Conservation (phyloP, 1,140 invertebrate genomes). For the Temnothorax curvispinosus region DNA sequence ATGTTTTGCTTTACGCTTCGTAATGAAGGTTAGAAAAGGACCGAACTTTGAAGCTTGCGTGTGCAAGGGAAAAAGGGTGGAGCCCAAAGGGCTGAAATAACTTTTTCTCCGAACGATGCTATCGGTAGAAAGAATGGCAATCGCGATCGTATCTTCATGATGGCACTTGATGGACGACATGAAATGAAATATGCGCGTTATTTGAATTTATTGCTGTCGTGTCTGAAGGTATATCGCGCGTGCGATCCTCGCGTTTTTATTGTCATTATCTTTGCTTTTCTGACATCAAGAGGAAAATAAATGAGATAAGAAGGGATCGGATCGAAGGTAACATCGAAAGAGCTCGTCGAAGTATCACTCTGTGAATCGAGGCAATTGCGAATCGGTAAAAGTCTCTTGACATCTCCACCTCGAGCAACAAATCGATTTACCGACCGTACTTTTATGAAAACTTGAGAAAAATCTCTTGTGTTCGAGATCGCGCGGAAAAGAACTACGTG, state of each 20-base stretch:
- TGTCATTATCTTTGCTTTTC: conserved; percentile 27
- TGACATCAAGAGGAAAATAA: neutral
- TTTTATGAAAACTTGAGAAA: conserved; percentile 46
- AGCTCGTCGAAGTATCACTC: conserved; percentile 26
- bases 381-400: conserved; percentile 22
- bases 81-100: conserved; percentile 38
- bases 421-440: conserved; percentile 36
- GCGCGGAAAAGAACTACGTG: neutral
- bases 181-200: conserved; percentile 55
- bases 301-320: neutral
- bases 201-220: conserved; percentile 57
- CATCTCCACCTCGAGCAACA: conserved; percentile 2
- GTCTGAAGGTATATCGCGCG: conserved; percentile 30
- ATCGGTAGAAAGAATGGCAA: conserved; percentile 39
- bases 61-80: conserved; percentile 33
- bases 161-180: conserved; percentile 57
- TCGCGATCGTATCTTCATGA: conserved; percentile 49
- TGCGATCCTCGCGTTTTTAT: conserved; percentile 40
- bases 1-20: conserved; percentile 55
- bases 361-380: conserved; percentile 24
- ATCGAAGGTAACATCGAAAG: conserved; percentile 18
- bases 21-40: conserved; percentile 32
- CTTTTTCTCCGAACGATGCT: conserved; percentile 46
- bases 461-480: conserved; percentile 13
- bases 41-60: conserved; percentile 38